Evolutionary conservation across 2,797 vertebrate species (phyloP).

Genomic region (Hylomyscus alleni): DNA sequence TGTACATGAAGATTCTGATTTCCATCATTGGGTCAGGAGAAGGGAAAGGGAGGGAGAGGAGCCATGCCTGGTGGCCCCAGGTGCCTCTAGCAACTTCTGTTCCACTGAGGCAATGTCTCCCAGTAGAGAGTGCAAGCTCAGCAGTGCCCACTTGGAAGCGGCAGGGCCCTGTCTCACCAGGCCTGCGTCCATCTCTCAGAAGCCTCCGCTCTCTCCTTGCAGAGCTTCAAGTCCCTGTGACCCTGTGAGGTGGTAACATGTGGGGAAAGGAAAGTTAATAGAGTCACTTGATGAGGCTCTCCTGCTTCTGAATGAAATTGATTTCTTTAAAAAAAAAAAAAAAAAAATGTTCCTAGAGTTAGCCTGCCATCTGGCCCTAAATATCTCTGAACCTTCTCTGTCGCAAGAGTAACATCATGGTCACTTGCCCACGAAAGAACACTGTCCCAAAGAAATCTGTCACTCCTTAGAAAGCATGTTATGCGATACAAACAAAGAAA

Average conservation of each 20-base stretch:
- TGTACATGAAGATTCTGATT: background rate
- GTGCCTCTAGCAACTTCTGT: background rate
- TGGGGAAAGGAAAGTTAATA: too few relatives aligned
- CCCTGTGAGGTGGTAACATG: background rate
- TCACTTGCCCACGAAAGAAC: background rate
- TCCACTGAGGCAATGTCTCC: too few relatives aligned
- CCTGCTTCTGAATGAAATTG: conserved; percentile 37
- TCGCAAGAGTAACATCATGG: fast-evolving
- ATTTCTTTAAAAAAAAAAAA: background rate
- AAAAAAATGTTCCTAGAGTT: background rate
- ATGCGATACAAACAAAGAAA: fast-evolving
- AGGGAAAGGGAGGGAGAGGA: background rate
- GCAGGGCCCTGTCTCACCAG: background rate
- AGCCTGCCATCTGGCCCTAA: background rate
- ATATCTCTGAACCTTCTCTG: background rate
- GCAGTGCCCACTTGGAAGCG: fast-evolving
- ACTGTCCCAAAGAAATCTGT: background rate
- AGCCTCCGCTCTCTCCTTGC: too few relatives aligned
- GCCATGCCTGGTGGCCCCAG: fast-evolving
- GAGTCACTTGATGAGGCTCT: background rate
- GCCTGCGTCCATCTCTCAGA: background rate
- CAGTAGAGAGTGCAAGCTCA: fast-evolving
- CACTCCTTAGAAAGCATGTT: background rate
- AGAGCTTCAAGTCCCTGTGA: background rate
- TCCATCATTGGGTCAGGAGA: background rate